Conservation (phyloP, 2,113 vertebrate species). For the Otolemur garnettii region DNA sequence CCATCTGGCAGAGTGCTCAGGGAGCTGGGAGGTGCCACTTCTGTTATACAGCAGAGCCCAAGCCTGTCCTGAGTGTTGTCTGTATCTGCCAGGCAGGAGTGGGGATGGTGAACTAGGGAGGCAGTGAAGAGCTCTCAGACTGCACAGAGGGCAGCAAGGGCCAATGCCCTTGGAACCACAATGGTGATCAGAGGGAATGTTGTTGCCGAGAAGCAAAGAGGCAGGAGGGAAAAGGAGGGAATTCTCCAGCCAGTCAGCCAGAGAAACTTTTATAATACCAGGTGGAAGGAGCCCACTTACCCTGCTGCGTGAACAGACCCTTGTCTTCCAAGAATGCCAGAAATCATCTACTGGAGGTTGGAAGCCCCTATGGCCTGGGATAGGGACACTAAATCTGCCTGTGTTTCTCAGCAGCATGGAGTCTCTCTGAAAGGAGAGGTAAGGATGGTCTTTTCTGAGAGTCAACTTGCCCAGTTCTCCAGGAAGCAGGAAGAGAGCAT, state of each 20-base stretch:
- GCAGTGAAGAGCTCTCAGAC: neutral
- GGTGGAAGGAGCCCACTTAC: neutral
- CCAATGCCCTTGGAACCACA: neutral
- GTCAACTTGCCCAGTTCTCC: neutral
- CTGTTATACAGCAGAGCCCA: neutral
- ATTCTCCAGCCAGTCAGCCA: neutral
- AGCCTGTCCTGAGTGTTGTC: neutral
- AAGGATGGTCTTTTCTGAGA: neutral
- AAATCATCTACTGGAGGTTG: too few species aligned
- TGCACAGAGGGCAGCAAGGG: neutral
- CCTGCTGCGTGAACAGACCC: neutral
- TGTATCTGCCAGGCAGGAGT: neutral
- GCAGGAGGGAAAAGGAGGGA: neutral
- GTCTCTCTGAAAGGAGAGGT: neutral
- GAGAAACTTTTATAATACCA: neutral
- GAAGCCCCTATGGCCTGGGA: neutral
- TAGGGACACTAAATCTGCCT: neutral
- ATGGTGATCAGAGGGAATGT: neutral
- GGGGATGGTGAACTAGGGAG: fast-evolving
- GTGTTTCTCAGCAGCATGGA: neutral
- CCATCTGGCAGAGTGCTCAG: neutral
- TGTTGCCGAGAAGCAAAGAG: neutral
- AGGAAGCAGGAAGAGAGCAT: neutral
- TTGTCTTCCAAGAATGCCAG: neutral
- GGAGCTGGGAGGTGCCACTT: neutral